These are phyloP conservation scores for Pheosia tremula DNA, from an alignment of 2,888 invertebrate genomes.

Conservation along the genomic window DNA sequence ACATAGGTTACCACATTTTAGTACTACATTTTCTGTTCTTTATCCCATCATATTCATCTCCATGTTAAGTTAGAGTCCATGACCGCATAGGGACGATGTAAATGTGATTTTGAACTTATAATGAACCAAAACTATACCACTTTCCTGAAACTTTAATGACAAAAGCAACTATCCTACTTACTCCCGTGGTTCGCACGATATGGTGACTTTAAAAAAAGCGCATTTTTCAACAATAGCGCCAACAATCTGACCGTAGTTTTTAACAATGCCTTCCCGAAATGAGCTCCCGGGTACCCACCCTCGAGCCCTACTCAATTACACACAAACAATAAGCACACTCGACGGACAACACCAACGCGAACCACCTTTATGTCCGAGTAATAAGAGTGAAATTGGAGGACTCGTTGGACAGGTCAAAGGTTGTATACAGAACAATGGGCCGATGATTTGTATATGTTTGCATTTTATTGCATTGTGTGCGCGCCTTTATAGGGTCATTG, in stretches of 20 bases:
- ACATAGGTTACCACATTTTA: too few relatives aligned
- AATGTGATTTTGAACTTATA: too few relatives aligned
- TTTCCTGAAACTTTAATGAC: background rate
- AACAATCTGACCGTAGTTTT: conserved; percentile 16
- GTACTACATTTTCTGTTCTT: too few relatives aligned
- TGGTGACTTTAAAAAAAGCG: conserved; percentile 8
- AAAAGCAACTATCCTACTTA: background rate
- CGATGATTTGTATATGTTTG: conserved; percentile 21
- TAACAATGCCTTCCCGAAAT: conserved; percentile 31
- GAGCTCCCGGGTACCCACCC: conserved; percentile 22
- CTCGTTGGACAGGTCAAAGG: background rate
- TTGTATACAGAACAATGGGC: conserved; percentile 16
- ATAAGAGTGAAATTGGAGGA: background rate
- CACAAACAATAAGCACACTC: conserved; percentile 25
- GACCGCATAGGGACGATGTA: too few relatives aligned
- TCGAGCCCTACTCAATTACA: conserved; percentile 16
- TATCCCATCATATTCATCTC: too few relatives aligned
- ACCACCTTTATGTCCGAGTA: background rate
- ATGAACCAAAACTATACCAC: background rate
- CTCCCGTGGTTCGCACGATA: background rate
- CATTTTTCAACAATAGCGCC: conserved; percentile 28
- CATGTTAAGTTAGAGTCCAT: too few relatives aligned
- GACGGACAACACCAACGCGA: conserved; percentile 3
- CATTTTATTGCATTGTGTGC: conserved; percentile 16
- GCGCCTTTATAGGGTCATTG: conserved; percentile 3